Evolutionary conservation across 2,888 invertebrate genomes (phyloP), one percentile per base, ranked within the genome.

Genomic region (Lumbricus terrestris): DNA sequence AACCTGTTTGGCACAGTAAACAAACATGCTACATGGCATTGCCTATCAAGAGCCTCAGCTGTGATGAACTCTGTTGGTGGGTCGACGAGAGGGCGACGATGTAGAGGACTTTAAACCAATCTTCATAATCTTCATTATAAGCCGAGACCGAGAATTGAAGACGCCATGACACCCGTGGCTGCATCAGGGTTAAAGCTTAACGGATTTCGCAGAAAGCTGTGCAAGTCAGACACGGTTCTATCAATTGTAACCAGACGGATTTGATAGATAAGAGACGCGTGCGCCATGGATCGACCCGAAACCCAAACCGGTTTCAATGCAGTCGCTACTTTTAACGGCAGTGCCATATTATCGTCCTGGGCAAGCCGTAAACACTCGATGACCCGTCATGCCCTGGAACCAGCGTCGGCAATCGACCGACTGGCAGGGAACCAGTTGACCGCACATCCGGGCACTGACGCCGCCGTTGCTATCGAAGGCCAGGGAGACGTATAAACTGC

Each of bases 351-450:
- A n/a, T 69, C 69, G 69, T 8, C n/a, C 8, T 13, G 69, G 69
- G 29, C 69, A 69, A 69, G 69, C 69, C n/a, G n/a, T 47, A 47
- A 47, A 47, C 47, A 20, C 8, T 1, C 47, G 47, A 47, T n/a
- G n/a, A n/a, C n/a, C n/a, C n/a, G n/a, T n/a, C n/a, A n/a, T 47
- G 47, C 20, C 47, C 47, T n/a, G 69, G 3, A 15, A 69, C 54
- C 54, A 29, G 54, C 54, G 29, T 13, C 29, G 23, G 69, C 69
- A 29, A 69, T 69, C 69, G 69, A n/a, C 69, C n/a, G 69, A 69
- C n/a, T 69, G 69, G 69, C 69, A 69, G 69, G 69, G 69, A 69
- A 69, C 69, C 69, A 69, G 69, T n/a, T 69, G 69, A 69, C 69
- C 69, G 69, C 69, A 69, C 69, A 69, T 69, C 69, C 69, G 69